These are phyloP conservation scores for Rousettus leschenaultii DNA, from an alignment of 2,113 vertebrate species.

Conservation along the genomic window DNA sequence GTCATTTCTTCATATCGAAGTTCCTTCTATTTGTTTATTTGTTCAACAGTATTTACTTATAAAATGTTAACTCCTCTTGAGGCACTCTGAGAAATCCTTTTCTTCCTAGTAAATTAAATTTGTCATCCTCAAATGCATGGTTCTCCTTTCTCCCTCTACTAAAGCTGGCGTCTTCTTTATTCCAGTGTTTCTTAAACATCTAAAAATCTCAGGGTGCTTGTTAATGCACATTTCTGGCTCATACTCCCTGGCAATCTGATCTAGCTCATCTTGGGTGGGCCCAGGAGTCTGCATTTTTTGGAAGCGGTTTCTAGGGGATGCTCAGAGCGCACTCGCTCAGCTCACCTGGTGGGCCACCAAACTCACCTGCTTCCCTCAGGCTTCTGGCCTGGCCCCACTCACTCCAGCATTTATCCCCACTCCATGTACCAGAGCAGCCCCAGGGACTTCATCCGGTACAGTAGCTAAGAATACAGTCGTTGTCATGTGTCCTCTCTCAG, in stretches of 20 bases:
- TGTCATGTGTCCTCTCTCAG: not conserved
- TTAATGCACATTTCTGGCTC: not conserved
- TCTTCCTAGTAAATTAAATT: not conserved
- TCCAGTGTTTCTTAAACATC: not conserved
- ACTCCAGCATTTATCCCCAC: too few relatives aligned
- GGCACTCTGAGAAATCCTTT: not conserved
- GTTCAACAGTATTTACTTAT: not conserved
- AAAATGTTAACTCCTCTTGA: not conserved
- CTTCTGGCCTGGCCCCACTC: not conserved
- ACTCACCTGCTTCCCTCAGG: not conserved
- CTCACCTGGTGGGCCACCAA: fast-evolving
- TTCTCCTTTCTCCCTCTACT: not conserved
- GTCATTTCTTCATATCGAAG: too few relatives aligned
- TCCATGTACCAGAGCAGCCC: not conserved
- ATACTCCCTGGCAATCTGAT: not conserved
- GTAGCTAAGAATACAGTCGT: not conserved
- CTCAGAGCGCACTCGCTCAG: not conserved
- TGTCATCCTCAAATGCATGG: not conserved
- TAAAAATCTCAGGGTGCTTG: not conserved
- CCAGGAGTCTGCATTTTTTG: not conserved
- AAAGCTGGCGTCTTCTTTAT: not conserved
- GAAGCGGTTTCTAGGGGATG: not conserved
- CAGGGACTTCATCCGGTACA: not conserved
- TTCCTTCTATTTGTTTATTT: not conserved
- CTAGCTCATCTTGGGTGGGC: not conserved